These are phyloP conservation scores for Gymnothorax reevesii DNA, from an alignment of 2,797 vertebrate genomes.

Conservation along the genomic window DNA sequence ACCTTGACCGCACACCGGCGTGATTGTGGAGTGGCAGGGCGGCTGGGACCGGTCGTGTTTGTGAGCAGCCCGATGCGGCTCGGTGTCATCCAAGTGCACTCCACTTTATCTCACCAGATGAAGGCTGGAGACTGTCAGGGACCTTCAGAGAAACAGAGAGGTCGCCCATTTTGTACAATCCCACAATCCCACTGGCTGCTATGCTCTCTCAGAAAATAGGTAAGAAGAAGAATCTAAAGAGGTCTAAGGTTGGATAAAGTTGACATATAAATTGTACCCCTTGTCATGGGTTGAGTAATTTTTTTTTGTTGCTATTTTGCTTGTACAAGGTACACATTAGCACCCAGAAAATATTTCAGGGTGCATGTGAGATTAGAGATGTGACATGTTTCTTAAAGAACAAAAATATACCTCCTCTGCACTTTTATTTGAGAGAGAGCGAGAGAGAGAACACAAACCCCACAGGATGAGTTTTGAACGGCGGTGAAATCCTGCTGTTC, in stretches of 20 bases:
- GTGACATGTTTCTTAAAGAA: no score
- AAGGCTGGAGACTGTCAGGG: not conserved
- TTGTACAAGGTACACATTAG: no score
- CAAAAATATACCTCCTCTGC: no score
- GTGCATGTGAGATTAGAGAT: no score
- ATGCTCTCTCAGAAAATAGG: no score
- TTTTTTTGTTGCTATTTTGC: no score
- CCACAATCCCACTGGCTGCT: not conserved
- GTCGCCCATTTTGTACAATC: not conserved
- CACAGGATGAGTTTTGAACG: not conserved
- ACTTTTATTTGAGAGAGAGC: no score
- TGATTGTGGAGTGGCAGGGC: not conserved
- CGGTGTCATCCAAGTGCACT: conserved; percentile 35
- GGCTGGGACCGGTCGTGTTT: conserved; percentile 14
- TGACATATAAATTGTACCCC: no score
- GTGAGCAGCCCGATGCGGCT: conserved; percentile 18
- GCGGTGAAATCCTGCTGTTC: not conserved
- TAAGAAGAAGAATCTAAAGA: no score
- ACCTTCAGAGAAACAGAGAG: not conserved
- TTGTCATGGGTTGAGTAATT: no score
- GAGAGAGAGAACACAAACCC: not conserved
- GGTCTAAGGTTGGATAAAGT: no score
- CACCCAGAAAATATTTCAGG: no score
- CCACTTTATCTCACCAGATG: conserved; percentile 20
- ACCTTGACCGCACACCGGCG: not conserved